These are phyloP conservation scores for Guaruba guarouba DNA, from an alignment of 2,113 vertebrate genomes.

Conservation along the genomic window DNA sequence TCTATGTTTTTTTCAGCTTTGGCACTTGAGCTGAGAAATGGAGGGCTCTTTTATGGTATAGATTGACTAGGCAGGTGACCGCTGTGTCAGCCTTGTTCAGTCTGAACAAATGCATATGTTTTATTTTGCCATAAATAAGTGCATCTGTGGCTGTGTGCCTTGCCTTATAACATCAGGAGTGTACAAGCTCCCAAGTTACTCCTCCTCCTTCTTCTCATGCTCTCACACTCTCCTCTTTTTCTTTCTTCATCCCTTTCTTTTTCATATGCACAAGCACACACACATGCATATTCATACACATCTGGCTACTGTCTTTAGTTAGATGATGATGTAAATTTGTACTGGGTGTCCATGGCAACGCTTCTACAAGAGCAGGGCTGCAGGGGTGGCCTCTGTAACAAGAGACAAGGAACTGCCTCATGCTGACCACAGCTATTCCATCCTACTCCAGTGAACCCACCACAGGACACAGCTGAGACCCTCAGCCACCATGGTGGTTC, in stretches of 20 bases:
- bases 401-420: not conserved
- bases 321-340: not conserved
- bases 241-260: not conserved
- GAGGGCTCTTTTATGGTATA: not conserved
- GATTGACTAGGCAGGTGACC: not conserved
- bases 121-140: not conserved
- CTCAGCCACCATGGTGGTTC: not conserved
- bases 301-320: not conserved
- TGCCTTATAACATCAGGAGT: not conserved
- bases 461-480: not conserved
- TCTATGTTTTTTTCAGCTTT: not conserved
- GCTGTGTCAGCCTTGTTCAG: not conserved
- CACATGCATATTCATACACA: not conserved
- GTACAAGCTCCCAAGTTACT: not conserved
- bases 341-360: not conserved
- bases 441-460: accelerated
- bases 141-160: not conserved
- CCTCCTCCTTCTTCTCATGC: not conserved
- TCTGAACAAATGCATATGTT: not conserved
- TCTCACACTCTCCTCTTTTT: not conserved
- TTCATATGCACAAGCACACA: not conserved
- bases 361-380: not conserved
- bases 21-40: not conserved
- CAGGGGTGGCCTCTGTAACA: not conserved
- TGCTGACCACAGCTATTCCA: not conserved